Evolutionary conservation across 2,888 invertebrate genomes (phyloP).

Genomic region (Scaptomyza cyrtandrae): DNA sequence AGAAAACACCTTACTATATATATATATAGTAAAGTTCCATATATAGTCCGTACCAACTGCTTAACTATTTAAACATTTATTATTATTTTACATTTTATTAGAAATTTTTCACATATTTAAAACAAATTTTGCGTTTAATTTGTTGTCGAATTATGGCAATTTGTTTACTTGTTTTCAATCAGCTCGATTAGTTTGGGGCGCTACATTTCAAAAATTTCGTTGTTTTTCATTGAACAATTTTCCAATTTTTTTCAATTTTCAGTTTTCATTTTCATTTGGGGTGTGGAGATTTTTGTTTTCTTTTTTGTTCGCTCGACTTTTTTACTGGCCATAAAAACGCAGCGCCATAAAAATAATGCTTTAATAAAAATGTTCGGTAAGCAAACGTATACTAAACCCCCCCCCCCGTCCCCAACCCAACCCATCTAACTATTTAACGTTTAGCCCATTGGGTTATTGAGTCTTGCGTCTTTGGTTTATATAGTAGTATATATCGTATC

Average conservation of each 20-base stretch:
- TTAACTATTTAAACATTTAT: not conserved
- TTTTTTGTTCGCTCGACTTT: conserved; percentile 24
- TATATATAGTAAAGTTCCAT: no score
- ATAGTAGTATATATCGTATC: conserved; percentile 17
- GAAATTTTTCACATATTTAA: not conserved
- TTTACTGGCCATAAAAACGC: conserved; percentile 69
- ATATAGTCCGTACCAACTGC: no score
- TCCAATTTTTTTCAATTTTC: conserved; percentile 2
- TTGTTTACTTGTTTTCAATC: conserved; percentile 15
- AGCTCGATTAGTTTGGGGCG: conserved; percentile 9
- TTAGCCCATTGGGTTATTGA: conserved; percentile 11
- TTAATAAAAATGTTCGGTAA: conserved; percentile 58
- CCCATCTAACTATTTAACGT: not conserved
- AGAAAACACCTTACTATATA: not conserved
- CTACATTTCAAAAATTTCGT: conserved; percentile 26
- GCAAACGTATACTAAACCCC: not conserved
- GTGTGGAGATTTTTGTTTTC: conserved; percentile 7
- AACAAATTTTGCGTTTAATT: conserved; percentile 3
- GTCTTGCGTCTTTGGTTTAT: conserved; percentile 1
- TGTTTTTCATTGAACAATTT: conserved; percentile 17
- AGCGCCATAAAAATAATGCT: conserved; percentile 69
- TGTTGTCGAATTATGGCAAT: not conserved
- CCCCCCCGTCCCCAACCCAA: no score
- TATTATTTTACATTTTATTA: not conserved
- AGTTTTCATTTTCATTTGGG: conserved; percentile 13